Percentiles rank a stretch among this genome's conserved stretches.
phyloP scores from a whole-genome alignment of 2,113 vertebrate genomes.

The human (Homo sapiens) region GRCh38 chr11:64420001-64420500 shows the following conservation, averaged over 20 bases:
- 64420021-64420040: background rate
- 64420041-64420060: rapidly evolving
- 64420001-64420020: background rate
- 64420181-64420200: background rate
- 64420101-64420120: rapidly evolving
- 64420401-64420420: too few relatives aligned
- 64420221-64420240: background rate
- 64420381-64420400: background rate
- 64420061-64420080: rapidly evolving
- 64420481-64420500: background rate
- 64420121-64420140: background rate
- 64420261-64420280: background rate
- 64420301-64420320: background rate
- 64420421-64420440: background rate
- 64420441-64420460: rapidly evolving
- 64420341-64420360: background rate
- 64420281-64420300: background rate
- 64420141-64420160: background rate
- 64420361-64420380: background rate
- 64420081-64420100: background rate
- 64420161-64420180: rapidly evolving
- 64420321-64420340: background rate
- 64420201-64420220: background rate
- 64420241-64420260: background rate
- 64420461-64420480: background rate